These are phyloP conservation scores for Rhynchomys soricoides DNA, from an alignment of 2,113 vertebrate species.

Conservation along the genomic window DNA sequence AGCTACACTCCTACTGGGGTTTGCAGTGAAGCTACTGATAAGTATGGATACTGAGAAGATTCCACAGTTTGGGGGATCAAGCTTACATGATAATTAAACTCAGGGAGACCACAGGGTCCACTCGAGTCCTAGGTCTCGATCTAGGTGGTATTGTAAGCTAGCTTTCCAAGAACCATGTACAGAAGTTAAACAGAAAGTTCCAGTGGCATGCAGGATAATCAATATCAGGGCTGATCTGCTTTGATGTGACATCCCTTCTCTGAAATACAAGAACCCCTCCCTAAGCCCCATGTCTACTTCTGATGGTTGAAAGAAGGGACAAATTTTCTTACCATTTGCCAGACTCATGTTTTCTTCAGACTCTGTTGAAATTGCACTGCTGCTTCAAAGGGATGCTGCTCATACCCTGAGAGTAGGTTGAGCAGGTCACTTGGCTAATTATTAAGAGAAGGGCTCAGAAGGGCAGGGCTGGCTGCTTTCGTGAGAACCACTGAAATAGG, in stretches of 20 bases:
- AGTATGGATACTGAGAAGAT: background rate
- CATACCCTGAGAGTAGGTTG: background rate
- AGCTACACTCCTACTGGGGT: background rate
- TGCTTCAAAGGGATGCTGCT: background rate
- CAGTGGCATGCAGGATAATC: background rate
- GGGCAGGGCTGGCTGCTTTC: background rate
- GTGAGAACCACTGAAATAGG: background rate
- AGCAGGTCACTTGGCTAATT: background rate
- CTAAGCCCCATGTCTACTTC: background rate
- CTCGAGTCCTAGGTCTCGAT: background rate
- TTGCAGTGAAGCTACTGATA: background rate
- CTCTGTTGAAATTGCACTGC: background rate
- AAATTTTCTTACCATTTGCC: background rate
- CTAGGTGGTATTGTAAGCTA: background rate
- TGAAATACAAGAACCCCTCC: background rate
- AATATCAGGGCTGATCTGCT: no score
- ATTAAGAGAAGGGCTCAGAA: background rate
- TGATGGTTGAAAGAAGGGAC: background rate
- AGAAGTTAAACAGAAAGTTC: background rate
- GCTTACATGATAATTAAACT: background rate
- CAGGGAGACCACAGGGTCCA: background rate
- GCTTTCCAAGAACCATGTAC: background rate
- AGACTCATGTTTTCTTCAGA: background rate
- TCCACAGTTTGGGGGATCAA: background rate
- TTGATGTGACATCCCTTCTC: fast-evolving